phyloP scores from a whole-genome alignment of 2,797 vertebrate genomes.

The Hypotaenidia okinawae region DNA sequence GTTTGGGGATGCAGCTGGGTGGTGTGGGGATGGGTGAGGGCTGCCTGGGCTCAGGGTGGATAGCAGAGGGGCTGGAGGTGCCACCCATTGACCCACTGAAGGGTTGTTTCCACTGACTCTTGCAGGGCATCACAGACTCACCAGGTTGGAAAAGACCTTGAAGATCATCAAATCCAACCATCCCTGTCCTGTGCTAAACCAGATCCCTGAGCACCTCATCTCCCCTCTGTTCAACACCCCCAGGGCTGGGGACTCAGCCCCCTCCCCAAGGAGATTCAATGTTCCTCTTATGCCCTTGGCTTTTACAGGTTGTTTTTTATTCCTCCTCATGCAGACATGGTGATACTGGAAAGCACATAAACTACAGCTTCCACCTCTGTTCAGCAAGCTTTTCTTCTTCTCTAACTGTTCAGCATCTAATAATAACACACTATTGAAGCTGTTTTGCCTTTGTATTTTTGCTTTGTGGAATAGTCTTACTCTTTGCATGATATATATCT shows the following conservation, averaged over 20 bases:
- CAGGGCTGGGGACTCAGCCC: not conserved
- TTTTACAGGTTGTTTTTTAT: not conserved
- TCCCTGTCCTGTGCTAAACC: no score
- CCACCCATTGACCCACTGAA: not conserved
- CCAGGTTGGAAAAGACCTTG: no score
- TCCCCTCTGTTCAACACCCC: no score
- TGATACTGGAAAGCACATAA: not conserved
- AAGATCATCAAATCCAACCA: no score
- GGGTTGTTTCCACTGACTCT: no score
- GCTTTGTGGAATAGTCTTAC: not conserved
- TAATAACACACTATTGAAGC: not conserved
- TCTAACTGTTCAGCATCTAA: not conserved
- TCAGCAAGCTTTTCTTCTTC: not conserved
- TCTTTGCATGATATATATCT: not conserved
- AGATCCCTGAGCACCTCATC: no score
- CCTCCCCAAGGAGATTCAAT: rapidly evolving
- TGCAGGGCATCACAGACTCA: no score
- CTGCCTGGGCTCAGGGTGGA: not conserved
- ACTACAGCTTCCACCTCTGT: not conserved
- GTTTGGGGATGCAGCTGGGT: not conserved
- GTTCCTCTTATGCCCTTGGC: not conserved
- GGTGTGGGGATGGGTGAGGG: not conserved
- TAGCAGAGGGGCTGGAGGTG: not conserved
- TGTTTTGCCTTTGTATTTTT: not conserved
- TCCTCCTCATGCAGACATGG: not conserved